Base-by-base conservation (phyloP, 2,797 vertebrate species). In the Pachyuromys duprasi region DNA sequence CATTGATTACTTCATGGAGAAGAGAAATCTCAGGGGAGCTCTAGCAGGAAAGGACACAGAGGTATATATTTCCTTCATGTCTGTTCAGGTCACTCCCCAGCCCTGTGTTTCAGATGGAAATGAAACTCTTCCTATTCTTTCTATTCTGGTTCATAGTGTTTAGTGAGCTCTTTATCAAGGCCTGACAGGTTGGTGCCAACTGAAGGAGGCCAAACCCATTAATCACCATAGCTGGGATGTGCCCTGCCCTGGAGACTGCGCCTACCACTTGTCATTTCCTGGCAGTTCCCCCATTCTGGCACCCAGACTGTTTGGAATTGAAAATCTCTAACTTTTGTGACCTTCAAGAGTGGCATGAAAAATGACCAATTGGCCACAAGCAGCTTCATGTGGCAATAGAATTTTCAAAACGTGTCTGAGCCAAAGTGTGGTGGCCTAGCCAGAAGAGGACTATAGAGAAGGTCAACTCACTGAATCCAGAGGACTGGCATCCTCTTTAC, bases 111-210 rank as follows among this genome's bases (percentile, higher is more conserved):
- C 81, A 39, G 65, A 88, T 55, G 92, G 2, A 95, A 24, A 42
- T 81, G 89, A 79, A 95, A 89, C 62, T 70, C 65, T 74, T 72
- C 79, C 72, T 74, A 55, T 70, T 76, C 75, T 33, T 13, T 79
- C 93, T 89, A 57, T 33, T 88, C 88, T 76, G 83, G 83, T 88
- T 90, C 78, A 14, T 70, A 26, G 89, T 84, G 78, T 72, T 91
- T 86, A 86, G 75, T 18, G 86, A 97, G 90, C 57, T 95, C 94
- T 95, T 93, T 81, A 94, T 97, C 82, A 94, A 90, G 45, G 63
- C 74, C 95, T 97, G 97, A 94, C 72, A 95, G 45, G 0, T 0
- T 28, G 83, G 95, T 62, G 70, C n/a, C 87, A 93, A 74, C 69
- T 62, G 31, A 42, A 60, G 49, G 70, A 91, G 92, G 63, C 22